Evolutionary conservation across 2,888 invertebrate genomes (phyloP), one percentile per base, ranked within the genome.

Genomic region (Pachycephus smyrnensis): DNA sequence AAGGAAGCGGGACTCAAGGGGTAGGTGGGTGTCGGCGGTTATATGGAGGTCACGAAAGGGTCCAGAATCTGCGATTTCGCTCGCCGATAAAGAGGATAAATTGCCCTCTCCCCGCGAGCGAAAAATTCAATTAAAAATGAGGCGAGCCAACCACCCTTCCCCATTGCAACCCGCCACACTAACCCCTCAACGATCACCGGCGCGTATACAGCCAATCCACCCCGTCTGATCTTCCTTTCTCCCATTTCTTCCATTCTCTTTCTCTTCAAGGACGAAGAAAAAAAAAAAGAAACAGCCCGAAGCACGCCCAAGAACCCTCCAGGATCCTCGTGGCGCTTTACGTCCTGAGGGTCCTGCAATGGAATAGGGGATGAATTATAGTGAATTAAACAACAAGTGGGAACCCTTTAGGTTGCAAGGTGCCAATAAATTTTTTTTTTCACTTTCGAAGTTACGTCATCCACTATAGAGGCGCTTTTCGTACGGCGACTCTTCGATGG

Each of bases 111-210:
- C 78, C 76, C 79, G 79, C 73, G 82, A 80, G 84, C 84, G 84
- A 86, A 75, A 86, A 86, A 85, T 85, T 85, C 85, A 85, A 85
- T 85, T 85, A 85, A 85, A 85, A 85, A 85, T 85, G 84, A 82
- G 82, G 81, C 55, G 55, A 55, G 23, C 55, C 23, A 23, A 55
- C 55, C 55, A 23, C 9, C 55, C 55, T 55, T 55, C 23, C 9
- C 55, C 23, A 55, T 55, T 55, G 55, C 55, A 55, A 23, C 9
- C 40, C 55, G 55, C 55, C 23, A 55, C 55, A 23, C 23, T 55
- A 9, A 23, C 23, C 40, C 40, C 9, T 23, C 15, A 23, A 23
- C 23, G 23, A 23, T 2, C 55, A 11, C 23, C 23, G 55, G 9
- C 23, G 23, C 55, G 2, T 55, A 23, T 9, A 23, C 9, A 9